Evolutionary conservation across 2,888 invertebrate species (phyloP).

Genomic region (Microctonus brassicae): DNA sequence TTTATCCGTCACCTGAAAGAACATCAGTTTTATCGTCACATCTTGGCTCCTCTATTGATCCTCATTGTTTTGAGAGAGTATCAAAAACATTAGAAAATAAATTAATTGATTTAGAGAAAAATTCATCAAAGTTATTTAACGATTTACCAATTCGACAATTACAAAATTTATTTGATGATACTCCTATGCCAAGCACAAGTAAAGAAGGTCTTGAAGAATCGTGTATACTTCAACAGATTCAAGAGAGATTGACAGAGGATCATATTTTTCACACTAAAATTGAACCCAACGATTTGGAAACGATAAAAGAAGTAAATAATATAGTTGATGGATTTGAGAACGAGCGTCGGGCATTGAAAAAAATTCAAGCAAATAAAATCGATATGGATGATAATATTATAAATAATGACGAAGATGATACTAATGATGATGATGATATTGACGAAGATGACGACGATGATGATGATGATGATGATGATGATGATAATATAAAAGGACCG

Average conservation of each 20-base stretch:
- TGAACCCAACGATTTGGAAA: neutral
- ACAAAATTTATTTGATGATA: neutral
- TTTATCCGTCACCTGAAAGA: conserved; percentile 13
- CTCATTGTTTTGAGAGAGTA: conserved; percentile 2
- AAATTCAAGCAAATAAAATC: neutral
- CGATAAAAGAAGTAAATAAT: neutral
- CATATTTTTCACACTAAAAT: neutral
- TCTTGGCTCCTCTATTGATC: neutral
- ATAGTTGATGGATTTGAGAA: neutral
- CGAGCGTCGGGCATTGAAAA: neutral
- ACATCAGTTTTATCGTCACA: neutral
- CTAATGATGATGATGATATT: neutral
- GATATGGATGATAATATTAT: neutral
- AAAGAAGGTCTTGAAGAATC: conserved; percentile 14
- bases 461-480: conserved; percentile 13
- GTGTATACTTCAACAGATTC: neutral
- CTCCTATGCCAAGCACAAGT: conserved; percentile 20
- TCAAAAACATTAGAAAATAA: neutral
- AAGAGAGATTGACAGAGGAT: neutral
- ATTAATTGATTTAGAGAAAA: conserved; percentile 9
- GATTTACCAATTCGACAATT: neutral
- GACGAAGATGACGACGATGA: conserved; percentile 14
- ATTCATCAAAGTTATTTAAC: neutral
- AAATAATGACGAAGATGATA: conserved; percentile 19
- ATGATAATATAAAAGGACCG: conserved; percentile 21